Conservation (phyloP, 2,888 invertebrate genomes). For the Mythimna impura region DNA sequence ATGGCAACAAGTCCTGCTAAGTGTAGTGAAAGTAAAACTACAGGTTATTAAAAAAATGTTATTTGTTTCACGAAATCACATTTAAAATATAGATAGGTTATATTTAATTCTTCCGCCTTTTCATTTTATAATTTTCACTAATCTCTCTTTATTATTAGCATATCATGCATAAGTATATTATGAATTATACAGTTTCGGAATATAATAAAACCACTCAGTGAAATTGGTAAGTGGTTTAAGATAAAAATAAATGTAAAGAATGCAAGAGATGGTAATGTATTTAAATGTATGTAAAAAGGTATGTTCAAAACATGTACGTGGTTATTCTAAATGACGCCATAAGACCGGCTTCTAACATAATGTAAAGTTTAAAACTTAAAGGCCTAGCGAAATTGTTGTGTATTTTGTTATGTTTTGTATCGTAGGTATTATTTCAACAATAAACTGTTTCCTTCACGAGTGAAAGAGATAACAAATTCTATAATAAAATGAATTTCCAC, state of each 20-base stretch:
- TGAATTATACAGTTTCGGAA: constrained; percentile 2
- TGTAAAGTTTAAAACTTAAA: constrained; percentile 36
- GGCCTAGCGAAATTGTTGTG: constrained; percentile 62
- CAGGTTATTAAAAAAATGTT: constrained; percentile 13
- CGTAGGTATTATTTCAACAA: constrained; percentile 46
- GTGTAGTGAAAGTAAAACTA: constrained; percentile 43
- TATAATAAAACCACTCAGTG: constrained; percentile 5
- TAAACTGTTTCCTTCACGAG: constrained; percentile 14
- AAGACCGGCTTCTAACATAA: constrained; percentile 62
- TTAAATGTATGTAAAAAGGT: constrained; percentile 6
- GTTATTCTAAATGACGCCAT: constrained; percentile 11
- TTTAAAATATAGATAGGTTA: constrained; percentile 46
- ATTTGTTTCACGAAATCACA: constrained; percentile 46
- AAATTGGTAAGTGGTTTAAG: constrained; percentile 3
- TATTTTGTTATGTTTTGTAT: constrained; percentile 47
- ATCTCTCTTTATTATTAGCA: constrained; percentile 26
- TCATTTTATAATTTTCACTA: constrained; percentile 47
- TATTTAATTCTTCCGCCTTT: constrained; percentile 59
- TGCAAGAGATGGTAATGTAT: constrained; percentile 7
- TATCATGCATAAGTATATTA: neutral
- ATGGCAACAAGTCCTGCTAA: constrained; percentile 1
- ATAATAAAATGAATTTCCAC: constrained; percentile 69
- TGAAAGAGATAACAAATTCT: constrained; percentile 48
- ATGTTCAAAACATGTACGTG: constrained; percentile 6
- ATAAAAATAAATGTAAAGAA: neutral